Percentiles rank a stretch among this genome's conserved stretches.
These are phyloP conservation scores for Hylia prasina DNA, from an alignment of 2,113 vertebrate genomes.

Conservation along the genomic window DNA sequence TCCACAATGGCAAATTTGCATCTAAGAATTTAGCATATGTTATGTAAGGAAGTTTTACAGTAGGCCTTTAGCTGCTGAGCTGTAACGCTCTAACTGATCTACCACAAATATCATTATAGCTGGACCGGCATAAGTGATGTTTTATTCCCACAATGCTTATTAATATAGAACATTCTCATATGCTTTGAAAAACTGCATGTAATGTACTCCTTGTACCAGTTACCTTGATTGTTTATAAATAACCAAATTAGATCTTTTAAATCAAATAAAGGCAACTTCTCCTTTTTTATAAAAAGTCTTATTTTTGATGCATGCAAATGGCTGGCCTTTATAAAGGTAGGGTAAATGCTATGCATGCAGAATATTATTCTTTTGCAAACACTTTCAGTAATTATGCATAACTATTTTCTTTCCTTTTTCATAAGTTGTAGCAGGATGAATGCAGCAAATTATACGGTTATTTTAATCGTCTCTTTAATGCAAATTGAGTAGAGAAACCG, in stretches of 20 bases:
- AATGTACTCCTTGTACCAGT: neutral
- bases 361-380: neutral
- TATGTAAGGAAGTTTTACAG: neutral
- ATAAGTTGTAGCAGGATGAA: conserved; percentile 3
- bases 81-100: neutral
- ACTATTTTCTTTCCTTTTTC: neutral
- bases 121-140: neutral
- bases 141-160: neutral
- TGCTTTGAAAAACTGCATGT: neutral
- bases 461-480: conserved; percentile 5
- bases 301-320: neutral
- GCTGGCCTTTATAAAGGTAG: neutral
- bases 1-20: neutral
- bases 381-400: neutral
- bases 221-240: neutral
- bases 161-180: neutral
- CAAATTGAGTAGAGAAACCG: neutral
- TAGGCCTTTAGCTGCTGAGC: neutral
- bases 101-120: neutral
- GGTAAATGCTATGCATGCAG: neutral
- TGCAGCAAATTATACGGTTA: conserved; percentile 1
- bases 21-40: neutral
- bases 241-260: neutral
- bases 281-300: neutral
- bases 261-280: neutral